A percentile compares a stretch with the other conserved stretches of the same genome.
Evolutionary conservation across 2,797 vertebrate species (phyloP).

Genomic region (Buceros bicornis): DNA sequence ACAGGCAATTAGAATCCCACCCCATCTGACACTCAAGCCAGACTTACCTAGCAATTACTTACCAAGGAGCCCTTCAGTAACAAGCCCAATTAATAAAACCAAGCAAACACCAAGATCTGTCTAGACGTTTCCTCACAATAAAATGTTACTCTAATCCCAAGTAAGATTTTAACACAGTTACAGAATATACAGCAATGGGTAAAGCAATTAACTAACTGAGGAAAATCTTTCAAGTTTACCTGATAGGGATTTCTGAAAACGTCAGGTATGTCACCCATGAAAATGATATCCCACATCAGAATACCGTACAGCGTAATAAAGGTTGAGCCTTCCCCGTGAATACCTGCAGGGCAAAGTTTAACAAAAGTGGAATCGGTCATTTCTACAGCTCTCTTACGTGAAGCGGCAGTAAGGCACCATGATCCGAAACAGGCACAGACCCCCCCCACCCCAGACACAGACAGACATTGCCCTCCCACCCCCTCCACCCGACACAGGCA

Average conservation of each 20-base stretch:
- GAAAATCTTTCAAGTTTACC: constrained; percentile 77
- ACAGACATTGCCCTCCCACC: too few species aligned
- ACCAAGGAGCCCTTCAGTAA: background rate
- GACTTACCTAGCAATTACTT: background rate
- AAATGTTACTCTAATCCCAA: background rate
- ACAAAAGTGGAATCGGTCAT: background rate
- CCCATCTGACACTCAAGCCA: background rate
- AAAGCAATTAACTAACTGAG: background rate
- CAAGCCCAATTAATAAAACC: background rate
- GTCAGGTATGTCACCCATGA: constrained; percentile 90
- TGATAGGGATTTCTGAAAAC: constrained; percentile 94
- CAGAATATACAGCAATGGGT: background rate
- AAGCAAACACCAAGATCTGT: background rate
- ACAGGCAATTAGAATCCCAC: background rate
- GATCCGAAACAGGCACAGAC: background rate
- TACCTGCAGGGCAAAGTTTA: constrained; percentile 80
- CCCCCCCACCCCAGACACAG: too few species aligned
- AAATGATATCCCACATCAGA: constrained; percentile 94
- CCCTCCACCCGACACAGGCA: too few species aligned
- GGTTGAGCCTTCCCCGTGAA: constrained; percentile 95
- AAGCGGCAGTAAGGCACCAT: background rate
- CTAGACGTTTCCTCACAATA: background rate
- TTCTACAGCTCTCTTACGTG: background rate
- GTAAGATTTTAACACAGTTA: background rate
- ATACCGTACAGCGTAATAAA: constrained; percentile 91